Base-by-base conservation (phyloP, 2,888 invertebrate genomes). In the Gastracanthus pulcherrimus region DNA sequence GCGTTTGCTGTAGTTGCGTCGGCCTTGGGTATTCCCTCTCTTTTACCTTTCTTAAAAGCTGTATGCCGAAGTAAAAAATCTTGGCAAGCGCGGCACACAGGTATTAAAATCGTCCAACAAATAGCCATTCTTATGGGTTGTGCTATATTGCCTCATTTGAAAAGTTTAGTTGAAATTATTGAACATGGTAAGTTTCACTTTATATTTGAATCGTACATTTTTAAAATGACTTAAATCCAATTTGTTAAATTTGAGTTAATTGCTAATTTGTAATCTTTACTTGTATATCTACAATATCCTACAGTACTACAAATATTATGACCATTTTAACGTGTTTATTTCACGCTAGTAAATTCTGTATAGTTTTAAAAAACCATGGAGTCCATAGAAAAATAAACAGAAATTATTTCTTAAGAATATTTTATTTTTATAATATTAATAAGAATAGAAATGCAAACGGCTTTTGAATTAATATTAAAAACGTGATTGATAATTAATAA, bases 1-100 rank as follows among this genome's bases (percentile, higher is more conserved):
- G 99, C 99, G 0, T 99, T 99, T 92, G 99, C 99, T n/a, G 99
- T 99, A 0, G 99, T 99, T 0, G 99, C 99, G 2, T 99, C 99
- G 1, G 99, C 99, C 77, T 93, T 99, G 83, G 99, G 98, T 86
- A 99, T 99, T 87, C 99, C 99, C 7, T 98, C 99, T 0, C 93
- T 99, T 7, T 92, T 99, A 85, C 99, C 99, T 0, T 99, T 99
- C 92, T 94, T 99, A 87, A 99, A 99, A 92, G 99, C 99, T 74
- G 99, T 99, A 3, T 99, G 99, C 91, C 96, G 98, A 87, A 98
- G 98, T 85, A 99, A 99, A 93, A 99, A 99, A 92, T 99, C 98
- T 0, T 99, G 99, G 99, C 99, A 99, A 92, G 99, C 96, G 3
- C 93, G 96, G 19, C 99, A 99, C 92, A 99, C 99, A 4, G 99